Base-by-base conservation (phyloP, 2,888 invertebrate species). In the Amiota mariae region DNA sequence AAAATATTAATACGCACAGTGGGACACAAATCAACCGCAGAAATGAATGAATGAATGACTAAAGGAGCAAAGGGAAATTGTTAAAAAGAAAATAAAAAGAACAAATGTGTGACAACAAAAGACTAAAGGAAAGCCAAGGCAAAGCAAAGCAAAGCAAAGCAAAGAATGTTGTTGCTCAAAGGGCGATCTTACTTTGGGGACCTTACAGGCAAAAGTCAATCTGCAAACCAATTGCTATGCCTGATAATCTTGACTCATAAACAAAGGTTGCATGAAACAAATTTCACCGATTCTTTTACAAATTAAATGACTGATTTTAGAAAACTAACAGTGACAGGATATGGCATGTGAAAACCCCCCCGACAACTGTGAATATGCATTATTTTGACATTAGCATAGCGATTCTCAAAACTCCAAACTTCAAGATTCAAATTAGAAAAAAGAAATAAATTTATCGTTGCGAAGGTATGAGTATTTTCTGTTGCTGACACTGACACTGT, bases 301-400 rank as follows among this genome's bases (percentile, higher is more conserved):
- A 2, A 36, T 36, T 6, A 36, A 36, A 36, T 36, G 36, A 36
- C 0, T 36, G 8, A 36, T 36, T 36, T 36, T 36, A 36, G 0
- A 6, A 36, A 0, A 36, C 36, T 36, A 36, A 36, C 36, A 6
- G 36, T 4, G 4, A 36, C 36, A 36, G 4, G 36, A 36, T 36
- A 6, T 36, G 36, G 36, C 36, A 36, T 36, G 8, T 36, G 24
- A 24, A 3, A 24, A 24, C 24, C 24, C 1, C 24, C 24, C 84
- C n/a, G n/a, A n/a, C n/a, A n/a, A n/a, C n/a, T n/a, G n/a, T n/a
- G 86, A 86, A 87, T 86, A 87, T 86, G 82, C 85, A 87, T 85
- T 86, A 86, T 87, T 88, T 87, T 82, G 86, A 87, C 84, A 88
- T 88, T 88, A 87, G 85, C 88, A 88, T 88, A 88, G 77, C 36